phyloP scores from a whole-genome alignment of 2,797 vertebrate genomes.

The Rhinella marina region DNA sequence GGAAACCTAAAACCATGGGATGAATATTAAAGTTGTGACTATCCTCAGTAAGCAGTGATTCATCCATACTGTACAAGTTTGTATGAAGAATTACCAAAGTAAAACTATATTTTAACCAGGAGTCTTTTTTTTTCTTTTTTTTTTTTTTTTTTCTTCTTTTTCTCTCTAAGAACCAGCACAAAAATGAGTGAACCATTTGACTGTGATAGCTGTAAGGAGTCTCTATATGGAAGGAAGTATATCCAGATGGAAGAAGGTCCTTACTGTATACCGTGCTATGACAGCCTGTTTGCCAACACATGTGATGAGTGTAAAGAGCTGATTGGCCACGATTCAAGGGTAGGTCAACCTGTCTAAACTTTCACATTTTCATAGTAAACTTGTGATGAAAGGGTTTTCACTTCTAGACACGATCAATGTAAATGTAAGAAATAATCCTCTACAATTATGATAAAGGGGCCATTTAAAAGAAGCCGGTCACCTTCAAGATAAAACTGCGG shows the following conservation, averaged over 20 bases:
- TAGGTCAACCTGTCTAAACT: slow-evolving; percentile 71
- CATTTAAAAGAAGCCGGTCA: too few species aligned
- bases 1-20: too few species aligned
- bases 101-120: neutral
- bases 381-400: neutral
- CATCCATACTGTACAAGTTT: too few species aligned
- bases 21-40: too few species aligned
- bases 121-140: too few species aligned
- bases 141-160: too few species aligned
- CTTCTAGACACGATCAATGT: neutral
- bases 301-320: slow-evolving; percentile 97
- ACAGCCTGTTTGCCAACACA: slow-evolving; percentile 94
- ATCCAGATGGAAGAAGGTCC: slow-evolving; percentile 93
- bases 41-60: too few species aligned
- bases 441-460: too few species aligned
- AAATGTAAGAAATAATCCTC: too few species aligned
- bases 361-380: neutral
- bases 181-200: slow-evolving; percentile 95
- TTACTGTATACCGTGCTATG: slow-evolving; percentile 97
- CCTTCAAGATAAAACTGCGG: too few species aligned
- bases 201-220: slow-evolving; percentile 96
- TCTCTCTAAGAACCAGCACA: slow-evolving; percentile 14
- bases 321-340: slow-evolving; percentile 94
- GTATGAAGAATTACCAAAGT: too few species aligned
- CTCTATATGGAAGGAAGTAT: slow-evolving; percentile 96